Percentiles rank a stretch among this genome's conserved stretches.
Evolutionary conservation across 2,113 vertebrate genomes (phyloP).

Genomic region (Parus major): DNA sequence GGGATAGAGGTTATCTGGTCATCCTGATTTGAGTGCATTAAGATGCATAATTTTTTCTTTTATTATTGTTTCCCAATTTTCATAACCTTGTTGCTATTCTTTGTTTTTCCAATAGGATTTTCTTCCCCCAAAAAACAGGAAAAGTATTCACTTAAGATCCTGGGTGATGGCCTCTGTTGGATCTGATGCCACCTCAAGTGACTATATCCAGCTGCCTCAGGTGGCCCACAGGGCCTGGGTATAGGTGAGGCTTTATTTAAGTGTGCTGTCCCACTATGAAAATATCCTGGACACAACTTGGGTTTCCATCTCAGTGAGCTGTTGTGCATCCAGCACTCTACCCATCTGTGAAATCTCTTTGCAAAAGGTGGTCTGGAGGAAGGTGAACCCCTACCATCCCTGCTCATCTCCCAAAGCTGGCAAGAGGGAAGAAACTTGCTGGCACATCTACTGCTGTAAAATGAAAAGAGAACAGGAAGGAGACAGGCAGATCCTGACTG

Average conservation of each 20-base stretch:
- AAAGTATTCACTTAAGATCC: background rate
- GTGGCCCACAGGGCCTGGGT: background rate
- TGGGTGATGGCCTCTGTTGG: background rate
- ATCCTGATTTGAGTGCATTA: slow-evolving; percentile 11
- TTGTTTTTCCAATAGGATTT: background rate
- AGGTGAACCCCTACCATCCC: background rate
- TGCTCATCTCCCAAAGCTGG: background rate
- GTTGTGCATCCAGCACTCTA: background rate
- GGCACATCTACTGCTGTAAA: background rate
- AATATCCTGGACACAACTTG: background rate
- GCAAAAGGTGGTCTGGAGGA: background rate
- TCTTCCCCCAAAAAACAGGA: background rate
- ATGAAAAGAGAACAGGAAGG: background rate
- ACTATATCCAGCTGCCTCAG: background rate
- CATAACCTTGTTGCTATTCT: background rate
- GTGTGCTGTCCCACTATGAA: background rate
- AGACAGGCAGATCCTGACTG: background rate
- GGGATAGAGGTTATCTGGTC: background rate
- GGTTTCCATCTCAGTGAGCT: background rate
- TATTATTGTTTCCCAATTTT: background rate
- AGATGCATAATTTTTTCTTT: background rate
- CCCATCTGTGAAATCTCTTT: background rate
- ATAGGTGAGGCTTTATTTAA: background rate
- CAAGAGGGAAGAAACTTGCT: background rate
- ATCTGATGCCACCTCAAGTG: background rate